Evolutionary conservation across 2,888 invertebrate species (phyloP).

Genomic region (Phaedon cochleariae): DNA sequence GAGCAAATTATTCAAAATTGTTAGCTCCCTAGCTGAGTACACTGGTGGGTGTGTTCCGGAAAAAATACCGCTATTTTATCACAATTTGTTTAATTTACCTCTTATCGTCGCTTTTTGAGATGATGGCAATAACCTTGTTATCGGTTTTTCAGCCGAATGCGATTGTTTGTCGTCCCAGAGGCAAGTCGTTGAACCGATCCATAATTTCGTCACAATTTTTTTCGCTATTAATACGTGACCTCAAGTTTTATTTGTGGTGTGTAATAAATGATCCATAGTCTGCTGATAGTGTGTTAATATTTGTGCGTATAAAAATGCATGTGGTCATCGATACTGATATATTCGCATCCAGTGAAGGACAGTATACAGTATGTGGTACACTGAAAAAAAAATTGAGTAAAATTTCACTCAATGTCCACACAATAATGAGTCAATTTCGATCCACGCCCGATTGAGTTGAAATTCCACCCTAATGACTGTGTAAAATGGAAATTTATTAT

Average conservation of each 20-base stretch:
- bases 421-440: no score
- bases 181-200: slow-evolving; percentile 43
- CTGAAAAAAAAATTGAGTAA: no score
- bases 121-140: slow-evolving; percentile 56
- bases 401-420: no score
- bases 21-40: no score
- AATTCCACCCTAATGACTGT: no score
- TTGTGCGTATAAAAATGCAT: slow-evolving; percentile 4
- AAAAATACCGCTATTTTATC: background rate
- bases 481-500: no score
- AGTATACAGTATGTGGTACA: no score
- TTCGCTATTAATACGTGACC: slow-evolving; percentile 32
- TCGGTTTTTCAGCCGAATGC: slow-evolving; percentile 46
- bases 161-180: slow-evolving; percentile 45
- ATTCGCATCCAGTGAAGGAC: no score
- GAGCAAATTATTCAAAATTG: no score
- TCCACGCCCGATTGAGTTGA: no score
- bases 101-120: slow-evolving; percentile 54
- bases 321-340: background rate
- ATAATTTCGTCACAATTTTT: slow-evolving; percentile 26
- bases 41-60: background rate
- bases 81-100: slow-evolving; percentile 44
- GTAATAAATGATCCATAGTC: slow-evolving; percentile 33
- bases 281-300: slow-evolving; percentile 33
- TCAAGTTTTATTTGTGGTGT: slow-evolving; percentile 32